Conservation (phyloP, 1,140 invertebrate genomes). For the Batillaria attramentaria region DNA sequence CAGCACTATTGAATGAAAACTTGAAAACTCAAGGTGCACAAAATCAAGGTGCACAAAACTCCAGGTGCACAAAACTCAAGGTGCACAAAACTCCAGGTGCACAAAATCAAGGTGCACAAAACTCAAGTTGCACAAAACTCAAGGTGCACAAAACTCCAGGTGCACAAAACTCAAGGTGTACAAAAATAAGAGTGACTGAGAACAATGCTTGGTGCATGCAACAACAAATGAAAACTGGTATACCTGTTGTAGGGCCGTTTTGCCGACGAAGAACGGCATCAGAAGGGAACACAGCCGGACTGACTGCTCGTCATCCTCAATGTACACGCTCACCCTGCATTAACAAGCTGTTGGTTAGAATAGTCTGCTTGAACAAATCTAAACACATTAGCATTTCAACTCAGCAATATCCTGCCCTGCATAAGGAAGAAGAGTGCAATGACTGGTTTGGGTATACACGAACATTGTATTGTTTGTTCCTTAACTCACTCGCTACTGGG, state of each 20-base stretch:
- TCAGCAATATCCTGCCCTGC: too few species aligned
- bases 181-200: not conserved
- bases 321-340: conserved; percentile 65
- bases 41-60: not conserved
- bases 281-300: conserved; percentile 80
- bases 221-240: not conserved
- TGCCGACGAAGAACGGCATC: conserved; percentile 79
- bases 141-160: too few species aligned
- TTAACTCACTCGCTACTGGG: too few species aligned
- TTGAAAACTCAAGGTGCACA: not conserved
- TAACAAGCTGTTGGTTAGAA: conserved; percentile 17
- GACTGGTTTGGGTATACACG: not conserved
- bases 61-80: too few species aligned
- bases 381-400: too few species aligned
- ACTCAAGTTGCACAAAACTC: too few species aligned
- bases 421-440: not conserved
- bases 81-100: not conserved
- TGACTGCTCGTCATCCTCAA: conserved; percentile 71
- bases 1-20: too few species aligned
- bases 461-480: too few species aligned
- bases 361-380: too few species aligned
- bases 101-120: not conserved
- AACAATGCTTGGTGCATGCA: too few species aligned
- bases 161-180: conserved; percentile 3
- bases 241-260: conserved; percentile 45